Base-by-base conservation (phyloP, 2,888 invertebrate genomes). In the Eilema caniola region DNA sequence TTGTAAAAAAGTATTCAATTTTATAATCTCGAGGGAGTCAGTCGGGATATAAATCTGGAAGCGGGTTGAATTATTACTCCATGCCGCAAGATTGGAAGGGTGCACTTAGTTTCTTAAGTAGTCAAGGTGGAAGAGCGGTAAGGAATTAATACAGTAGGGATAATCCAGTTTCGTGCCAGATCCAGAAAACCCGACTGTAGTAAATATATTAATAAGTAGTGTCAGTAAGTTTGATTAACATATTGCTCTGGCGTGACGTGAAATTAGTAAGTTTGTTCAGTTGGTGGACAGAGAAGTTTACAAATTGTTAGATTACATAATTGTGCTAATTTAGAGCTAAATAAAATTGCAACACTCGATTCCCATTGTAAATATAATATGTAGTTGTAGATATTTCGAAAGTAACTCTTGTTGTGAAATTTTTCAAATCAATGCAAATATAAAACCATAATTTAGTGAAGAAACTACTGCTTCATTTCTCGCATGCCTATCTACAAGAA, bases 381-480 rank as follows among this genome's bases (percentile, higher is more conserved):
- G 2, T 28, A 28, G n/a, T n/a, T 47, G 20, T 20, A 20, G 20
- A 47, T 20, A 47, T 47, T 47, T 20, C 8, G 8, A 20, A 47
- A 47, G 3, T 47, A 47, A 20, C 20, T 20, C 20, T 47, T 47
- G 1, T 20, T 47, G 5, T 20, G 47, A 41, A 16, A 2, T 5
- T 41, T 41, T 16, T 20, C 4, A 47, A 53, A 53, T 53, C 1
- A 53, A 10, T 59, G 12, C 2, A 61, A 61, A 60, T 66, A 60
- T n/a, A 41, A 60, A 60, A 41, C 60, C 60, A 25, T 66, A 47
- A 60, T 66, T 10, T 66, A 61, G 7, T 41, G 10, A 71, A 28
- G 66, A 65, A 71, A 72, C 69, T 78, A 41, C 33, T 69, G 25
- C 74, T 75, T 79, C 70, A 75, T 81, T 73, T 68, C 37, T 64